Conservation (phyloP, 2,888 invertebrate genomes). For the Pegoplata infirma region DNA sequence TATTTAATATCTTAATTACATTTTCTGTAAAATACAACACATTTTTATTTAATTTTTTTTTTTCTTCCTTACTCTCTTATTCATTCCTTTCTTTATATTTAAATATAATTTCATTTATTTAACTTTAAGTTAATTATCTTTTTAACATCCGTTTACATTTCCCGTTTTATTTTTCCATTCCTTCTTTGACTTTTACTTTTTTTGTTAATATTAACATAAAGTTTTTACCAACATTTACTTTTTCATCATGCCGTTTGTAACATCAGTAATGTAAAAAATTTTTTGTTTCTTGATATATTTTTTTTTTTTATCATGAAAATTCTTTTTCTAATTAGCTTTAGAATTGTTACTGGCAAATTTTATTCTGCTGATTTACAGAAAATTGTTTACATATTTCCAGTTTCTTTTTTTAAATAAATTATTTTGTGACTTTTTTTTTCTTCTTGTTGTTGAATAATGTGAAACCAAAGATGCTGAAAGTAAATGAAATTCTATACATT, state of each 20-base stretch:
- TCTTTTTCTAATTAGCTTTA: constrained; percentile 20
- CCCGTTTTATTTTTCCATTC: neutral
- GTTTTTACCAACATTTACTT: neutral
- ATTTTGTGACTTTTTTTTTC: neutral
- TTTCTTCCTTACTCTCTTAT: neutral
- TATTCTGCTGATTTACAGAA: neutral
- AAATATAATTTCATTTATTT: constrained; percentile 17
- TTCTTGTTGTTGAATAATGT: too few relatives aligned
- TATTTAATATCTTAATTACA: neutral
- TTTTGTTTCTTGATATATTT: too few relatives aligned
- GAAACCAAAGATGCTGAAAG: neutral
- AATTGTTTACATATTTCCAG: constrained; percentile 24
- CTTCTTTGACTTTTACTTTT: neutral
- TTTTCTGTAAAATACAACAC: neutral
- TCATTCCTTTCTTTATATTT: neutral
- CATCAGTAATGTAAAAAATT: neutral
- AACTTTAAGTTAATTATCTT: constrained; percentile 46
- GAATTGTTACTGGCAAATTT: neutral
- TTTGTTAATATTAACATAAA: constrained; percentile 23
- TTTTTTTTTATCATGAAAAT: neutral
- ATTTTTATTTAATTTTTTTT: neutral
- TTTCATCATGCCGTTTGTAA: neutral
- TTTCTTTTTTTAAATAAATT: neutral
- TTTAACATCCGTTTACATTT: constrained; percentile 33
- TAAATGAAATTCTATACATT: neutral